Evolutionary conservation across 2,113 vertebrate genomes (phyloP), one percentile per base, ranked within the genome.

Genomic region (Recurvirostra avosetta): DNA sequence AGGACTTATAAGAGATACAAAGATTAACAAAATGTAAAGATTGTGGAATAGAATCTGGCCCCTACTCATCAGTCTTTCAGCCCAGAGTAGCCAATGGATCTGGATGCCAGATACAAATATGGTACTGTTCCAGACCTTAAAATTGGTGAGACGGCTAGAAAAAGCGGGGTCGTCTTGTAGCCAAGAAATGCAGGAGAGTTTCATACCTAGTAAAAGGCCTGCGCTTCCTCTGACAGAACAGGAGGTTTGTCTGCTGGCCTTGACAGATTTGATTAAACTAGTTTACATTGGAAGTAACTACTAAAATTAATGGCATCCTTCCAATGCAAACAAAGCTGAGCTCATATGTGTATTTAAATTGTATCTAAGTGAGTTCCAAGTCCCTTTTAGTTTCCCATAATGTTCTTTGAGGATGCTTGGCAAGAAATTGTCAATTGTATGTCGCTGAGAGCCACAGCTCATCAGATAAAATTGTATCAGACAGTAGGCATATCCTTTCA

Each of bases 381-480:
- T 43, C 26, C 26, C n/a, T 49, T 86, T 92, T 12, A 32, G 19
- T 74, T 86, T 94, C 25, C 30, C 12, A 2, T 52, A 20, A 53
- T 32, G 19, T 75, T 90, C 43, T 82, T 56, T 34, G 67, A 88
- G 32, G 73, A 43, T 20, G 62, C 4, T 17, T 88, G 78, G 53
- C 49, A 80, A 84, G 68, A 68, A 88, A 50, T 38, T 59, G 59
- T 53, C 50, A 38, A 1, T 18, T 86, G 6, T 56, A 32, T 55
- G 45, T 41, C 29, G 8, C 2, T 49, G 65, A 86, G 34, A 86
- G 63, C 36, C 55, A 22, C 67, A 82, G 29, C 25, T 88, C 63
- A 90, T 86, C 91, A 94, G 83, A 70, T 86, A 66, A 91, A 45
- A 56, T 95, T 34, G 19, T 92, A 76, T 95, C 86, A 85, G 88